phyloP scores from a whole-genome alignment of 2,888 invertebrate genomes.

The Pteria penguin region DNA sequence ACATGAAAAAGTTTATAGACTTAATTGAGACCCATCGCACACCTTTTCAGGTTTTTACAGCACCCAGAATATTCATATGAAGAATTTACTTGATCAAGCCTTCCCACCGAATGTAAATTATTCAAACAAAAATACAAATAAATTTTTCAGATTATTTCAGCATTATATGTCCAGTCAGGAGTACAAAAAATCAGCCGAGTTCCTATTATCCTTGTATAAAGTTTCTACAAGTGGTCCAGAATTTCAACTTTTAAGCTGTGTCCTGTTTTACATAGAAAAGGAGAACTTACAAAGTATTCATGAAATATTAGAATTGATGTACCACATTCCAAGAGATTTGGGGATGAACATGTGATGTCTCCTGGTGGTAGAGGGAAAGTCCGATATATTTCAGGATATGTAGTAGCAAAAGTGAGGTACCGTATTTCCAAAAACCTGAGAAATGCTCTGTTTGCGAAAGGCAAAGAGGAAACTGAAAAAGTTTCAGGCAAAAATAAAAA shows the following conservation, averaged over 20 bases:
- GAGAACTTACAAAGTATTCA: not conserved
- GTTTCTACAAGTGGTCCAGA: not conserved
- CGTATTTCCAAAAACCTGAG: conserved; percentile 5
- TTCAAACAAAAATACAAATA: conserved; percentile 14
- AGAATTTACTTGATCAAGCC: not conserved
- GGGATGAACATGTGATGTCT: not conserved
- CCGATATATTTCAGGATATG: conserved; percentile 33
- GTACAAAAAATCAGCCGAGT: not conserved
- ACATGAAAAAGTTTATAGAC: not conserved
- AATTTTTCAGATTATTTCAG: conserved; percentile 12
- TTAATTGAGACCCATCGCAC: not conserved
- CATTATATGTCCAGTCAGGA: conserved; percentile 10
- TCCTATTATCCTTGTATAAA: not conserved
- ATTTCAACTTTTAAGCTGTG: conserved; percentile 8
- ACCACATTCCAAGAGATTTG: not conserved
- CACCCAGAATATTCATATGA: not conserved
- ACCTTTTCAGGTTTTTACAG: not conserved
- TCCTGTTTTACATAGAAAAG: conserved; percentile 21
- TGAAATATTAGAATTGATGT: not conserved
- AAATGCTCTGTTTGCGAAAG: conserved; percentile 25
- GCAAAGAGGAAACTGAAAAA: conserved; percentile 2
- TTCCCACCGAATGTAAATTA: not conserved
- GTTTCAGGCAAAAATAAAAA: conserved; percentile 17
- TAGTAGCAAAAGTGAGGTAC: conserved; percentile 36
- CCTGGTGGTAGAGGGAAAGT: conserved; percentile 29